Conservation (phyloP, 2,113 vertebrate species). For the Centropus bengalensis region DNA sequence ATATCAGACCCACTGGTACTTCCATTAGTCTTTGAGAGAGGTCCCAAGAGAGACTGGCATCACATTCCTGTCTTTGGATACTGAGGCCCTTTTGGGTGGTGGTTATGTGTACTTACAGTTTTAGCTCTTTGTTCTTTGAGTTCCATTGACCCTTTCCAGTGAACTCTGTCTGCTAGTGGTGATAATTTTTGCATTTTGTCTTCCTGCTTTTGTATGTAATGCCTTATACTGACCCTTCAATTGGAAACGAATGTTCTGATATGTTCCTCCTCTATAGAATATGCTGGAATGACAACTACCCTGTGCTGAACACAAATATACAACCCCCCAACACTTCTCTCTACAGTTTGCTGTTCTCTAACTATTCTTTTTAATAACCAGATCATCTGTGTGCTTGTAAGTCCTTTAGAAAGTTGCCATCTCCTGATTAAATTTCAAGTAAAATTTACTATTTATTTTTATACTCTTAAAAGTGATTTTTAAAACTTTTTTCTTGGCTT, state of each 20-base stretch:
- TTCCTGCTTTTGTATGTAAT: not conserved
- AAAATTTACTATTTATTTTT: not conserved
- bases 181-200: not conserved
- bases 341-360: not conserved
- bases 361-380: not conserved
- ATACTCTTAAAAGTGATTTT: not conserved
- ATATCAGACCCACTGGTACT: not conserved
- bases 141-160: not conserved
- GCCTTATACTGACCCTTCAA: not conserved
- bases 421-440: not conserved
- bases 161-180: not conserved
- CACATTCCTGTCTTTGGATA: not conserved
- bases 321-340: fast-evolving
- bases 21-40: not conserved
- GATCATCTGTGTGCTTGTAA: not conserved
- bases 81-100: not conserved
- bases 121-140: not conserved
- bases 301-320: not conserved
- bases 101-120: not conserved
- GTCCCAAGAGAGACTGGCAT: not conserved
- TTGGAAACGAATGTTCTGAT: not conserved
- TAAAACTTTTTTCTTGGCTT: not conserved
- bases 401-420: not conserved
- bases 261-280: not conserved
- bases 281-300: not conserved